Base-by-base conservation (phyloP, 2,888 invertebrate genomes). In the Folsomia manolachei region DNA sequence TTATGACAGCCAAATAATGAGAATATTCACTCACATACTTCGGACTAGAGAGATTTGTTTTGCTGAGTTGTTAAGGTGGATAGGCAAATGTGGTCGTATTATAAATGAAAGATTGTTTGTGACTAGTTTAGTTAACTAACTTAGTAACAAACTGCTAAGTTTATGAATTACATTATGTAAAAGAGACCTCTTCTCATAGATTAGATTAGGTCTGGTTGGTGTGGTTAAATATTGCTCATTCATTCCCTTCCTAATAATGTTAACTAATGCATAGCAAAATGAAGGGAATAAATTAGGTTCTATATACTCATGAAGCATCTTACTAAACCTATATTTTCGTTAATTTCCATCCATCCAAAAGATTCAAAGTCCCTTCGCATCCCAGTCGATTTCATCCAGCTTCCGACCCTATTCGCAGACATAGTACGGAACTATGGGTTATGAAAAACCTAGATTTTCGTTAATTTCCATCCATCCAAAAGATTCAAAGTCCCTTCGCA, bases 131-230 rank as follows among this genome's bases (percentile, higher is more conserved):
- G 56, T 56, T 56, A 56, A 56, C 56, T 56, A 56, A 56, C 56
- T 56, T 56, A 56, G 56, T 56, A 56, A 56, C 56, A 7, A n/a
- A 56, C 56, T 56, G 56, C n/a, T 19, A 56, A n/a, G 56, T 56
- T 56, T 56, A 56, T 56, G 56, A 56, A 56, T 56, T 56, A 56
- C 56, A 56, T 56, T 56, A 56, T 56, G 56, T 56, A 56, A 56
- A 56, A 56, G 56, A 18, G 21, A 39, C n/a, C n/a, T n/a, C n/a
- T n/a, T 39, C 39, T 39, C 39, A 39, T 39, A 14, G 39, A 39
- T n/a, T n/a, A n/a, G n/a, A n/a, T n/a, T 9, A 51, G 60, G 19
- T 60, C 21, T 21, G 21, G 60, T 11, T 60, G 7, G 14, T 60
- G 60, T n/a, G 9, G 60, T 7, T n/a, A 7, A 60, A 21, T n/a